Base-by-base conservation (phyloP, 1,140 invertebrate species). In the Lepidurus packardi region DNA sequence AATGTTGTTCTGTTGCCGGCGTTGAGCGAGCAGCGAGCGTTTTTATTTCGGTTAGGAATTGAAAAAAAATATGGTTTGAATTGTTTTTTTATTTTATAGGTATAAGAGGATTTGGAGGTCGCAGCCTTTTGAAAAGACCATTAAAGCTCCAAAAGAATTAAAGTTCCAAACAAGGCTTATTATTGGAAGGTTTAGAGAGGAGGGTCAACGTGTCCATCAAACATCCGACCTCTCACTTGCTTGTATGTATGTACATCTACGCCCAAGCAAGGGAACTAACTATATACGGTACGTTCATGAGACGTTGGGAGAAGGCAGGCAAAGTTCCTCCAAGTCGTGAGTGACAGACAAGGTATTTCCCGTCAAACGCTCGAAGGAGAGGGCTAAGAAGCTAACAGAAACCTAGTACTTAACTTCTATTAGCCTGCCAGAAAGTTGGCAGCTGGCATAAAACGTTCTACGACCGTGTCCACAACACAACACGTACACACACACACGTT, bases 141-240 rank as follows among this genome's bases (percentile, higher is more conserved):
- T 25, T n/a, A n/a, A n/a, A n/a, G n/a, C n/a, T n/a, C n/a, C 25
- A 25, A 25, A 25, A 25, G 25, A 25, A 25, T 25, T 25, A 34
- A 34, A 34, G 34, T 34, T 34, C 34, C 34, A 34, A 34, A 34
- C 53, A n/a, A 65, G 13, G 6, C 53, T 65, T 65, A 65, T 65
- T 65, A 65, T 65, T 65, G 53, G 34, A 65, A 65, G n/a, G 53
- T 65, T 65, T 65, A n/a, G 53, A 65, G 53, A 65, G 53, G 53
- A 65, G 53, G 53, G 53, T 65, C 53, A 65, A 16, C 21, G 53
- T 65, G n/a, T 65, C 53, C 53, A 65, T 65, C 53, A 65, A 65
- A 65, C 53, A 65, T 65, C 53, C 8, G 53, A 65, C 53, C 53
- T 65, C 53, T 65, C 53, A 65, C 53, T 65, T 16, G 53, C 53